Evolutionary conservation across 2,797 vertebrate genomes (phyloP), one percentile per base, ranked within the genome.

Genomic region (Sebastes diaconus): DNA sequence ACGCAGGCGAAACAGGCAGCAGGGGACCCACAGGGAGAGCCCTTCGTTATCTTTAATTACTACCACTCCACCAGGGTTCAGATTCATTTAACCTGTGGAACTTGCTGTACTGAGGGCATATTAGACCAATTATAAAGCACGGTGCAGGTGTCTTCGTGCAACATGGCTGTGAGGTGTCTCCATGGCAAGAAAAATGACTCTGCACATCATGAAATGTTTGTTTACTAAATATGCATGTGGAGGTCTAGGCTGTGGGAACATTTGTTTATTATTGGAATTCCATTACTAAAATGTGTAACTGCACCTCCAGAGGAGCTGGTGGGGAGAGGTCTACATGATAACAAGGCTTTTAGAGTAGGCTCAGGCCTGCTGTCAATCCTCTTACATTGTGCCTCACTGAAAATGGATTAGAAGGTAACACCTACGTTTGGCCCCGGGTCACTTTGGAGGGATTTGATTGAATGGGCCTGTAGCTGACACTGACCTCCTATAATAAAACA

Each of bases 11-110:
- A 90, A 90, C 58, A 32, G n/a, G 67, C 76, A 68, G 59, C 68
- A 64, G 5, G 93, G 92, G 94, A 94, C 66, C 81, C 82, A 64
- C 66, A 80, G 87, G 90, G 91, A 94, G 86, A 90, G 85, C 83
- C 93, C 90, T 93, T 94, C 91, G 95, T 96, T 96, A 95, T 89
- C 92, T 94, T 85, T 96, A 97, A 97, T 96, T 95, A 95, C 92
- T 88, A 91, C 90, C 88, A 75, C 87, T 88, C 80, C 93, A 81
- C 89, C 79, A 89, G 84, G 85, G 85, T 86, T 91, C 90, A 90
- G 91, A 95, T 94, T 95, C 88, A 95, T 92, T 95, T 95, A 83
- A 93, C 92, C 88, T 92, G 81, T 59, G 77, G 84, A 79, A 81
- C 84, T 80, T 87, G 89, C 84, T 89, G 83, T 86, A 90, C 89